phyloP scores from a whole-genome alignment of 2,113 vertebrate genomes.

The Megaceryle torquata region DNA sequence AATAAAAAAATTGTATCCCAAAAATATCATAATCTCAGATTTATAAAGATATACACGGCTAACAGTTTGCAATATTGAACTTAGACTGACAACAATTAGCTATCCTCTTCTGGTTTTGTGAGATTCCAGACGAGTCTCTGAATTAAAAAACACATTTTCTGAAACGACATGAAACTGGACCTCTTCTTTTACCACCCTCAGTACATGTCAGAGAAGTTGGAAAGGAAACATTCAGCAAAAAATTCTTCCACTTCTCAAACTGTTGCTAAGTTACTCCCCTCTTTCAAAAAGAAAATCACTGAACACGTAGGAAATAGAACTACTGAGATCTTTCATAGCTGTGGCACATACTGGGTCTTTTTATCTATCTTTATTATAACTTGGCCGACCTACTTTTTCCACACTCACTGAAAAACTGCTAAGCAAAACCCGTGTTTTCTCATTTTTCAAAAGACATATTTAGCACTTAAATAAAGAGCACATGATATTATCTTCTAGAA shows the following conservation, averaged over 20 bases:
- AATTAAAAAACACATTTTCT: background rate
- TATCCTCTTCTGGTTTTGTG: background rate
- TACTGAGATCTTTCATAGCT: slow-evolving; percentile 6
- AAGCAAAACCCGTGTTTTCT: background rate
- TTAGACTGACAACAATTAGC: background rate
- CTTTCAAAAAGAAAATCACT: slow-evolving; percentile 40
- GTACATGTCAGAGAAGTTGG: background rate
- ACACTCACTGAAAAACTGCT: background rate
- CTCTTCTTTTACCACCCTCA: background rate
- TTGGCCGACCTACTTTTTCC: background rate
- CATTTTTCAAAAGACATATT: background rate
- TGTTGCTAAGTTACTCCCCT: slow-evolving; percentile 58
- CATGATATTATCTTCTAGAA: background rate
- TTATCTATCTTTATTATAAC: slow-evolving; percentile 25
- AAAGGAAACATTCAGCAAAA: slow-evolving; percentile 20
- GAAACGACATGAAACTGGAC: background rate
- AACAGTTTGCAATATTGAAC: background rate
- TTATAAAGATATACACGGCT: background rate
- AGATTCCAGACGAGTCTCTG: background rate
- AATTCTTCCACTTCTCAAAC: slow-evolving; percentile 26
- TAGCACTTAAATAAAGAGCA: background rate
- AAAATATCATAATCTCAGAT: background rate
- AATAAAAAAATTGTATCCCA: background rate
- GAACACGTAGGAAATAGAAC: slow-evolving; percentile 39
- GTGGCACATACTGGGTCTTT: background rate